These are phyloP conservation scores for Eutrigla gurnardus DNA, from an alignment of 2,797 vertebrate species.

Conservation along the genomic window DNA sequence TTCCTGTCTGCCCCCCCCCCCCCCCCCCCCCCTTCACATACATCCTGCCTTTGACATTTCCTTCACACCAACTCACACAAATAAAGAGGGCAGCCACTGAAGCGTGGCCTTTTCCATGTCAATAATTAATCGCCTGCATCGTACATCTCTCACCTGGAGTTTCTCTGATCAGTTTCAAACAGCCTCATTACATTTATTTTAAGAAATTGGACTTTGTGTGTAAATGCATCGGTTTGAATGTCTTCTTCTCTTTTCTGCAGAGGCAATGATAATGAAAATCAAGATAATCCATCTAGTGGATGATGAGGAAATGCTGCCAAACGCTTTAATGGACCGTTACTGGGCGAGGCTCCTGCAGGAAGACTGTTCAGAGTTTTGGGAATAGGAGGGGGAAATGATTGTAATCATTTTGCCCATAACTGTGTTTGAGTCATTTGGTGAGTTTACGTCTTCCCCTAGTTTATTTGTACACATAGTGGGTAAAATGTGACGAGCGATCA, in stretches of 20 bases:
- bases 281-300: slow-evolving; percentile 76
- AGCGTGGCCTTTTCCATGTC: slow-evolving; percentile 12
- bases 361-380: slow-evolving; percentile 62
- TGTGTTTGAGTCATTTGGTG: not conserved
- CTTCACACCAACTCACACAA: slow-evolving; percentile 5
- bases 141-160: slow-evolving; percentile 29
- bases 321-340: slow-evolving; percentile 81
- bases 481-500: not conserved
- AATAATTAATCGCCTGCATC: slow-evolving; percentile 31
- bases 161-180: not conserved
- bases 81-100: slow-evolving; percentile 18
- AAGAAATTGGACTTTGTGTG: not conserved
- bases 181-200: not conserved
- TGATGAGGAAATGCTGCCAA: slow-evolving; percentile 87
- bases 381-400: slow-evolving; percentile 28
- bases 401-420: not conserved
- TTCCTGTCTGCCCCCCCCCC: not conserved
- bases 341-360: slow-evolving; percentile 84
- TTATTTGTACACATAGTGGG: not conserved
- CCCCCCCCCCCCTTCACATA: not conserved
- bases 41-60: slow-evolving; percentile 23
- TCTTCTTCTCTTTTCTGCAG: slow-evolving; percentile 44
- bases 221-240: slow-evolving; percentile 1
- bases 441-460: not conserved
- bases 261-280: slow-evolving; percentile 79